Evolutionary conservation across 2,113 vertebrate species (phyloP).

Genomic region (Poecilia latipinna): DNA sequence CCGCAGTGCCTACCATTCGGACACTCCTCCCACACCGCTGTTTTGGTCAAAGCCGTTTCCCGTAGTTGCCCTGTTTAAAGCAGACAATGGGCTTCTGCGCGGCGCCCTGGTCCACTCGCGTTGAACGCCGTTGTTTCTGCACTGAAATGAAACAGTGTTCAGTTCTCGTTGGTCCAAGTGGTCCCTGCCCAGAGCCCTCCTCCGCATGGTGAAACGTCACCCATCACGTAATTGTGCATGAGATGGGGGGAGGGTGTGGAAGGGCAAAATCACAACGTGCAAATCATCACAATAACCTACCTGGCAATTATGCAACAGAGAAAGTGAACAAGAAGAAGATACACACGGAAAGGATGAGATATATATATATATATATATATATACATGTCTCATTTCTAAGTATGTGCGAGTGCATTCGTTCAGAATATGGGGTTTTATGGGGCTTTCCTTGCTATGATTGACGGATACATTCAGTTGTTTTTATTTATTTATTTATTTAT

Average conservation of each 20-base stretch:
- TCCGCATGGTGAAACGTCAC: conserved; percentile 80
- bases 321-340: neutral
- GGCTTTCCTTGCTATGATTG: too few relatives aligned
- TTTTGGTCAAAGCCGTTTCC: conserved; percentile 53
- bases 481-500: too few relatives aligned
- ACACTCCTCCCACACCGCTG: conserved; percentile 69
- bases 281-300: conserved; percentile 74
- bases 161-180: conserved; percentile 75
- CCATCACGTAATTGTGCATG: conserved; percentile 79
- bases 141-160: conserved; percentile 76
- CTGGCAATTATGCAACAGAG: conserved; percentile 72
- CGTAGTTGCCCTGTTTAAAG: conserved; percentile 61
- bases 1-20: conserved; percentile 68
- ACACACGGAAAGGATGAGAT: too few relatives aligned
- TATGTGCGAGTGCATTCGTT: too few relatives aligned
- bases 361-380: too few relatives aligned
- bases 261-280: conserved; percentile 67
- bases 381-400: too few relatives aligned
- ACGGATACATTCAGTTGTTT: too few relatives aligned
- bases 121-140: conserved; percentile 72
- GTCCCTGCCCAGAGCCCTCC: conserved; percentile 78
- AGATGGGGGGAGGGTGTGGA: conserved; percentile 75
- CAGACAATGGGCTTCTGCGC: conserved; percentile 78
- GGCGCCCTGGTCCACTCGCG: conserved; percentile 73
- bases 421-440: too few relatives aligned